Base-by-base conservation (phyloP, 2,888 invertebrate genomes). In the Choreutis nemorana region DNA sequence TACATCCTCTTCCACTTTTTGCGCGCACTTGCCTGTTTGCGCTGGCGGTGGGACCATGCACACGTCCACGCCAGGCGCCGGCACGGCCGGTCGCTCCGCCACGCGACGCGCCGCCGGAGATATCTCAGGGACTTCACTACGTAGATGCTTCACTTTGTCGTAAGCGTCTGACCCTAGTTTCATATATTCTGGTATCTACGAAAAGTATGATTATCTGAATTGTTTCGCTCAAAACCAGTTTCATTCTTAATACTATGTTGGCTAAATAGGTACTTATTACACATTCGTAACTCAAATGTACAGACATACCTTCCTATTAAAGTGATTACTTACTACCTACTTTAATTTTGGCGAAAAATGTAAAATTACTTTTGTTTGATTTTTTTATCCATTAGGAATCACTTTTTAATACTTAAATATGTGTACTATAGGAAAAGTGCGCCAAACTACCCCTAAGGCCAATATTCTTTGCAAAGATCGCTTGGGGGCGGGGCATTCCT, bases 131-230 rank as follows among this genome's bases (percentile, higher is more conserved):
- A 54, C 45, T 0, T 75, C 71, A 3, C 53, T 56, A 5, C 77
- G 66, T 3, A 64, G 41, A n/a, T 55, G 37, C 43, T 68, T 78
- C 7, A 60, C 55, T 8, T 48, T 50, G 9, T 72, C 68, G 39
- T 63, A 77, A 1, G 64, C 73, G 36, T 71, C 70, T 1, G 58
- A 43, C 2, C 62, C 31, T 2, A 77, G 43, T 8, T 63, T 65
- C 77, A 75, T 77, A 42, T 61, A 54, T 0, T 71, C 73, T 20
- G 73, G 72, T 2, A 62, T 40, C 77, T 77, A 35, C 10, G 9
- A 5, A 24, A 23, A 18, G n/a, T 16, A 4, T 24, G n/a, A 21
- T 21, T 21, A 21, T 10, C n/a, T 10, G 10, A 21, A n/a, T n/a
- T 20, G 9, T 20, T 20, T 20, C 8, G 8, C 9, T 21, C 7